Base-by-base conservation (phyloP, 1,140 invertebrate genomes). In the Heliconius hewitsoni region DNA sequence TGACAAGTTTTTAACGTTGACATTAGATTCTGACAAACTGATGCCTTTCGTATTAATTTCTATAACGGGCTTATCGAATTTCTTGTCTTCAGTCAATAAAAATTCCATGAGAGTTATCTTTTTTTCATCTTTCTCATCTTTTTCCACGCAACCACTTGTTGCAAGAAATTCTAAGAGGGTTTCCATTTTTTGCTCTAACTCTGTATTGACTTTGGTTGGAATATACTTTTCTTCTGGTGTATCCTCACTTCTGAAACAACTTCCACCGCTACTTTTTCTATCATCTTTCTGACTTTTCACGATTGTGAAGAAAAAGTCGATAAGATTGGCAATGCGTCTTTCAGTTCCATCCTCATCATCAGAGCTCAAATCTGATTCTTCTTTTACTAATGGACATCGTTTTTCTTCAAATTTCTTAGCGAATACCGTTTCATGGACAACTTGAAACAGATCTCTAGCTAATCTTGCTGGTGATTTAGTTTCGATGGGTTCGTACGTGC, bases 261-360 rank as follows among this genome's bases (percentile, higher is more conserved):
- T 94, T 19, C 92, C 92, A 13, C 90, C 89, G 71, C 93, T 93
- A 50, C 89, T 86, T 80, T 93, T 92, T 19, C 93, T 85, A 2
- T 94, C 93, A 11, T 90, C 87, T 80, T 91, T 95, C 71, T 95
- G 94, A 81, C 91, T 94, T 84, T 94, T 95, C 0, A 94, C 93
- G 72, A 95, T 93, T 2, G 91, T 92, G 27, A 95, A 94, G 82
- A 95, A 94, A 83, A 94, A 95, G 76, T 95, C 94, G n/a, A 95
- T 93, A 30, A 95, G 79, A 80, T 92, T 94, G 1, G 92, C 91
- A 39, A 95, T 92, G 78, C 93, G 90, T 60, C 85, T 86, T 46
- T 95, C 94, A 0, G 86, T 91, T 1, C 88, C 92, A 74, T 93
- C 91, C 72, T 94, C 91, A 74, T 93, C 92, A 50, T 92, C 91